Evolutionary conservation across 2,113 vertebrate species (phyloP).

Genomic region (Dermatemys mawii): DNA sequence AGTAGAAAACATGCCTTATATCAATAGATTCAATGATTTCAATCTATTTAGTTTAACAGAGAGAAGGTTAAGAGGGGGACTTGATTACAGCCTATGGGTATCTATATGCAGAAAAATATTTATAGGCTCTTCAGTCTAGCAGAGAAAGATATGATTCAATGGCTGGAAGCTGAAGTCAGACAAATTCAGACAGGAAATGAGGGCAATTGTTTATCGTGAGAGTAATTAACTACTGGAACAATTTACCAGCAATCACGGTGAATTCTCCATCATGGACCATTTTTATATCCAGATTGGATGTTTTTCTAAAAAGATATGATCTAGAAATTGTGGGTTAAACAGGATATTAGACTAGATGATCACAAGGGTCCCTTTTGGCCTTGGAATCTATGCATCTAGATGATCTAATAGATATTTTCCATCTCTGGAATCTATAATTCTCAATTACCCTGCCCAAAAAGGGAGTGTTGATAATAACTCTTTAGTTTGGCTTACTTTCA

Average conservation of each 20-base stretch:
- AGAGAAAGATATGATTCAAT: not conserved
- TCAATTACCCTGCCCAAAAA: slow-evolving; percentile 9
- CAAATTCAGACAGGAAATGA: not conserved
- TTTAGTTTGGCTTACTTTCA: slow-evolving; percentile 1
- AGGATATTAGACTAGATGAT: not conserved
- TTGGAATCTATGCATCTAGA: not conserved
- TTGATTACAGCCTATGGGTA: not conserved
- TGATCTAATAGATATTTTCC: not conserved
- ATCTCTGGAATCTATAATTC: not conserved
- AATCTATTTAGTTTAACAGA: not conserved
- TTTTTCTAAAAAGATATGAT: not conserved
- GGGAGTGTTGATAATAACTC: not conserved
- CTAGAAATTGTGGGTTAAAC: not conserved
- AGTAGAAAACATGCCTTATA: not conserved
- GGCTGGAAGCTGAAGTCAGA: not conserved
- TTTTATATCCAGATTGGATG: not conserved
- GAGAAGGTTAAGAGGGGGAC: not conserved
- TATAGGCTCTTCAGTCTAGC: not conserved
- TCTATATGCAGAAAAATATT: not conserved
- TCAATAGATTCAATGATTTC: not conserved
- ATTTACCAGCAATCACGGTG: not conserved
- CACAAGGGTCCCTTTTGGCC: not conserved
- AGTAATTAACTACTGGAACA: not conserved
- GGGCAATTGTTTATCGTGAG: not conserved
- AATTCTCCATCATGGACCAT: not conserved